These are phyloP conservation scores for Euclidia mi DNA, from an alignment of 2,888 invertebrate genomes.

Conservation along the genomic window DNA sequence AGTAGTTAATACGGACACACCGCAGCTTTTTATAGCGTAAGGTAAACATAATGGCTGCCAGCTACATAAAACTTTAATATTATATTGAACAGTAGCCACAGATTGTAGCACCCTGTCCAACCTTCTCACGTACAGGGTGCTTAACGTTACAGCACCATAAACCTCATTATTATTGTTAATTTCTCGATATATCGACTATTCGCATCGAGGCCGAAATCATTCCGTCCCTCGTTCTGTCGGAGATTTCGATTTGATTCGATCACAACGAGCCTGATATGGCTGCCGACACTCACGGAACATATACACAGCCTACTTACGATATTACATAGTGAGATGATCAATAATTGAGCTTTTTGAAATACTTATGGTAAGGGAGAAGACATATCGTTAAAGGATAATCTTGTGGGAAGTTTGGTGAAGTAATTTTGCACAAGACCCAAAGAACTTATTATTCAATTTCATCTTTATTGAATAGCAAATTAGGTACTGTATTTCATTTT, in stretches of 20 bases:
- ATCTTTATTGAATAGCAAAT: too few species aligned
- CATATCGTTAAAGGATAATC: too few species aligned
- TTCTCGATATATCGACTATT: conserved; percentile 47
- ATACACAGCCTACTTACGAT: conserved; percentile 14
- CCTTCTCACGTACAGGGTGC: conserved; percentile 26
- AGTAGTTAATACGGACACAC: too few species aligned
- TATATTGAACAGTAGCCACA: background rate
- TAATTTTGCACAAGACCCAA: too few species aligned
- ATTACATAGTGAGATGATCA: conserved; percentile 16
- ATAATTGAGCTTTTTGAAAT: background rate
- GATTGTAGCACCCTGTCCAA: conserved; percentile 5
- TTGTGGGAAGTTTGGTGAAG: background rate
- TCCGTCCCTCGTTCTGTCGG: conserved; percentile 45
- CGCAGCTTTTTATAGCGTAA: too few species aligned
- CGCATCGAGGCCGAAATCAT: conserved; percentile 55
- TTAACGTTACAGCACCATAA: conserved; percentile 45
- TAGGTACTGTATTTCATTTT: too few species aligned
- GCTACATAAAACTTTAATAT: background rate
- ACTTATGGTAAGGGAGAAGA: too few species aligned
- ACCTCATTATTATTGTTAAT: conserved; percentile 53
- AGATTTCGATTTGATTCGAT: too few species aligned
- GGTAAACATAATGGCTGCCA: too few species aligned
- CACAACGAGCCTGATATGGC: conserved; percentile 30
- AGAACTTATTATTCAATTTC: too few species aligned
- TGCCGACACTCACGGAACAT: conserved; percentile 27